These are phyloP conservation scores for Charadrius vociferus DNA, from an alignment of 2,113 vertebrate genomes.

Conservation along the genomic window DNA sequence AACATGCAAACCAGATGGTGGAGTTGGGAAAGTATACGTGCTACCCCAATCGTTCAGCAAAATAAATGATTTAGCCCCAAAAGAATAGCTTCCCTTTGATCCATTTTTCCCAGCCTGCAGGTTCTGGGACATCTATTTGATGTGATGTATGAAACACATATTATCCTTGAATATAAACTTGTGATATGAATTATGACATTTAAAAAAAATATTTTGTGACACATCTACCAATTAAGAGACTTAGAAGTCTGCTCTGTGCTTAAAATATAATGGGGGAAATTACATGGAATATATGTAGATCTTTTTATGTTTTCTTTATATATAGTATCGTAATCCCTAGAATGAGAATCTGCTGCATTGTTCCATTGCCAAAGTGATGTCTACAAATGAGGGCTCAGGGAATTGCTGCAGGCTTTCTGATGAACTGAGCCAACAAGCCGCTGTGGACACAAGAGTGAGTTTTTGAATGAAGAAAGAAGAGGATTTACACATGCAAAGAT, in stretches of 20 bases:
- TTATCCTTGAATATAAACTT: background rate
- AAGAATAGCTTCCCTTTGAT: background rate
- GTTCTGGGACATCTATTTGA: background rate
- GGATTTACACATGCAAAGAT: conserved; percentile 16
- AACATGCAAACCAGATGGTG: background rate
- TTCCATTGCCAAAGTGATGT: conserved; percentile 35
- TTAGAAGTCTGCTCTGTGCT: background rate
- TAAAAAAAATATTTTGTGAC: background rate
- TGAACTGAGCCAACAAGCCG: background rate
- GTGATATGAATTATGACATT: background rate
- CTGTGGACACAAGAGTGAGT: conserved; percentile 32
- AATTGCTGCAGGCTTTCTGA: conserved; percentile 21
- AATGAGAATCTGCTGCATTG: background rate
- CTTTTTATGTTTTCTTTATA: conserved; percentile 21
- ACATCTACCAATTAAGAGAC: background rate
- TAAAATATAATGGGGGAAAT: conserved; percentile 4
- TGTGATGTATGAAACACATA: background rate
- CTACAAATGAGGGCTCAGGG: background rate
- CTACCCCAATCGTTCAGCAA: background rate
- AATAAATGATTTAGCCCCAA: background rate
- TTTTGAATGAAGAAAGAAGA: conserved; percentile 31
- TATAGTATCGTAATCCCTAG: background rate
- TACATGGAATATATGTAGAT: background rate
- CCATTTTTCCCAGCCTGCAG: background rate
- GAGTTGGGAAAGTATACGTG: background rate